These are phyloP conservation scores for Limnodromus scolopaceus DNA, from an alignment of 2,797 vertebrate species.

Conservation along the genomic window DNA sequence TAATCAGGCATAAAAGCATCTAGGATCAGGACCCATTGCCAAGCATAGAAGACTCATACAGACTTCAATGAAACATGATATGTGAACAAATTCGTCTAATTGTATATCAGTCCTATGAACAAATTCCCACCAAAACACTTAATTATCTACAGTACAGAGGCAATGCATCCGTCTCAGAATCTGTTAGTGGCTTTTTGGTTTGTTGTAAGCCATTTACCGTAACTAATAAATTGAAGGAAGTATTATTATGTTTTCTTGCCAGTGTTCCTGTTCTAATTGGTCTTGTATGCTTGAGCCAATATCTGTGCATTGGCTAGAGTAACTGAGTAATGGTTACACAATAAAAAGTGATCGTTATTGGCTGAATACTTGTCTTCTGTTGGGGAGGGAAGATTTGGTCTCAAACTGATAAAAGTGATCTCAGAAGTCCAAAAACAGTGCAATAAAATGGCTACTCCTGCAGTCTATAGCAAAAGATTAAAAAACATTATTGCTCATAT, in stretches of 20 bases:
- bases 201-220: conserved; percentile 72
- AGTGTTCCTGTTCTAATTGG: conserved; percentile 79
- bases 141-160: conserved; percentile 77
- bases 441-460: not conserved
- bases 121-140: conserved; percentile 81
- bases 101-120: conserved; percentile 76
- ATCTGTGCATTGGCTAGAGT: conserved; percentile 65
- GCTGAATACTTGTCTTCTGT: not conserved
- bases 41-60: conserved; percentile 66
- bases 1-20: conserved; percentile 83
- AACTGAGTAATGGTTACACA: conserved; percentile 50
- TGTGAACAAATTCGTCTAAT: conserved; percentile 80
- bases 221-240: conserved; percentile 79
- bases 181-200: conserved; percentile 70
- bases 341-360: conserved; percentile 32
- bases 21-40: conserved; percentile 78
- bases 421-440: not conserved
- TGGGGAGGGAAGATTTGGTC: not conserved
- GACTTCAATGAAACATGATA: conserved; percentile 78
- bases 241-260: conserved; percentile 76
- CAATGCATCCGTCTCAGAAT: conserved; percentile 65
- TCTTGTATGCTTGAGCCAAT: conserved; percentile 72
- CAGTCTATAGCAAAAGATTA: not conserved
- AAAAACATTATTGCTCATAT: not conserved
- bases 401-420: not conserved